phyloP scores from a whole-genome alignment of 2,797 vertebrate genomes.

The Danio jaintianensis region DNA sequence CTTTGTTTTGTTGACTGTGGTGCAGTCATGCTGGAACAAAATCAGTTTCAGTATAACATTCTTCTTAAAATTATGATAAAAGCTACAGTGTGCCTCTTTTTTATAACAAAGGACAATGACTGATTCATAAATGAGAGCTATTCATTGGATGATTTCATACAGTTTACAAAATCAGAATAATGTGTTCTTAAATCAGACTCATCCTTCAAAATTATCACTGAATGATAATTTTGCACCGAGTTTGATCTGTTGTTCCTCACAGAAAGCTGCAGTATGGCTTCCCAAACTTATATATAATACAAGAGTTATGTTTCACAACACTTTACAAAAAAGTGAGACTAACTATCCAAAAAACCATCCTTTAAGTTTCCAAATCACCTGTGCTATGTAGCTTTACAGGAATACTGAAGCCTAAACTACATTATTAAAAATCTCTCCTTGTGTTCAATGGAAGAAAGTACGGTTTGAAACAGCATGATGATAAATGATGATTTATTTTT shows the following conservation, averaged over 20 bases:
- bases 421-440: not conserved
- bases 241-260: not conserved
- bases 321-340: not conserved
- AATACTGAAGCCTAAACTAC: not conserved
- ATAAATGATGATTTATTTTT: not conserved
- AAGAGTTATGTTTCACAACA: not conserved
- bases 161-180: not conserved
- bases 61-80: too few relatives aligned
- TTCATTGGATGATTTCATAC: not conserved
- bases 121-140: not conserved
- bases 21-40: too few relatives aligned
- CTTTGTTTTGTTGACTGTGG: too few relatives aligned
- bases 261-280: not conserved
- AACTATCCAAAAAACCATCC: not conserved
- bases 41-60: too few relatives aligned
- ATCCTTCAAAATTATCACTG: not conserved
- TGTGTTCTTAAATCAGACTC: not conserved
- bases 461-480: not conserved
- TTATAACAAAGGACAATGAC: too few relatives aligned
- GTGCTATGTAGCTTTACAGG: too few relatives aligned
- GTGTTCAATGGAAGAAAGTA: slow-evolving; percentile 11
- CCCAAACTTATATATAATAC: not conserved
- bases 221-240: not conserved
- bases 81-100: too few relatives aligned
- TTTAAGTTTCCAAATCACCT: not conserved